Evolutionary conservation across 2,888 invertebrate species (phyloP), one percentile per base, ranked within the genome.

Genomic region (Platycnemis pennipes): DNA sequence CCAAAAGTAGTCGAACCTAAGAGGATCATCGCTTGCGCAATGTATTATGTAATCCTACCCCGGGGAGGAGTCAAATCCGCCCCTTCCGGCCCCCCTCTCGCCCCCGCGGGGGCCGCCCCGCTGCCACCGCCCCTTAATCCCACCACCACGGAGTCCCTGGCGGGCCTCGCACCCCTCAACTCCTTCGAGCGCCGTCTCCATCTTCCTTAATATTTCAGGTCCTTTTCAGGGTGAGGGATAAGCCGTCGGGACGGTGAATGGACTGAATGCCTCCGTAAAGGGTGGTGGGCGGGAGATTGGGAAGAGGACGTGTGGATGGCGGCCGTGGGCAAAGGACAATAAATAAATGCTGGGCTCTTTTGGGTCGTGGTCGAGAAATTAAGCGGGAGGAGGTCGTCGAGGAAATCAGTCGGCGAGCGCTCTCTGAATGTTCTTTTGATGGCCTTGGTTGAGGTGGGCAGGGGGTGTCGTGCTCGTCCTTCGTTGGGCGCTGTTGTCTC

Each of bases 21-120:
- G 87, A 87, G 87, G 87, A 87, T 87, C 87, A 42, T 87, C n/a
- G n/a, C 87, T 44, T 26, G 87, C 44, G 87, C 26, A n/a, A 87
- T 87, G 45, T n/a, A 87, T 87, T 87, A 87, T 87, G 46, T 44
- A 87, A 87, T 46, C 46, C 44, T 8, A 8, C 86, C 77, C 86
- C 45, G 7, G 87, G n/a, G 46, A 44, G 26, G 63, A n/a, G 63
- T 22, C 11, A 8, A 77, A 77, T 77, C 77, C 37, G 22, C 77
- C 45, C 45, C 42, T 86, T 19, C 37, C 2, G 42, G 42, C 44
- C 46, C 46, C n/a, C 87, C 11, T 0, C 42, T 19, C 86, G 19
- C 37, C 86, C 86, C 86, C 86, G 22, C 37, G 42, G 44, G 26
- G 16, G 31, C 77, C 31, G 5, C 69, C 31, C 69, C n/a, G 26